Evolutionary conservation across 2,888 invertebrate genomes (phyloP), one percentile per base, ranked within the genome.

Genomic region (Eilema griseolum): DNA sequence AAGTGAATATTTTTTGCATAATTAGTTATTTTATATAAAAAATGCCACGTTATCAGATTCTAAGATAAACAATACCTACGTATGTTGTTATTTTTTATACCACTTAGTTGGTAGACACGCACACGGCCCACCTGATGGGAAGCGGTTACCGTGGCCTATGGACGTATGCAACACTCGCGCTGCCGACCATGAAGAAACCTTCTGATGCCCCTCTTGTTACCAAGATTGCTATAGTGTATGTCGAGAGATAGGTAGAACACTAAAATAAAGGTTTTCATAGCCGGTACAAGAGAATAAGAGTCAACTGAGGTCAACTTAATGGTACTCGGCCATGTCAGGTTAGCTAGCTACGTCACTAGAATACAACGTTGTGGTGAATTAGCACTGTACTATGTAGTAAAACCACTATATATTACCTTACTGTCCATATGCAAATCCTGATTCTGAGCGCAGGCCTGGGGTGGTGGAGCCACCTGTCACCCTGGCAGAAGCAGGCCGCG

Each of bases 281-380:
- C 73, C 65, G 71, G 71, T 64, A 33, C 31, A 31, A 60, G 71
- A 59, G 64, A 64, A 78, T 74, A 73, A 71, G 80, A 76, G 81
- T 81, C 82, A 81, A 81, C 81, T 82, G 75, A 82, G 82, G 81
- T 81, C 81, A 81, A 81, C 77, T 80, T 71, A 70, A 80, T 78
- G 78, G 78, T 78, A 69, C 71, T 69, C 63, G 69, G 31, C 65
- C 69, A 52, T 70, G 69, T 72, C 72, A 66, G 61, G 57, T n/a
- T n/a, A n/a, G n/a, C 66, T 61, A 31, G 33, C 72, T 73, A 69
- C 72, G 67, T 70, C 62, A 61, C 57, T 68, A 28, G 37, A 12
- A 60, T 66, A 76, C 71, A 67, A 71, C 72, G 74, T 75, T 73
- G 76, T 69, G 62, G 77, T 61, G 64, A 71, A 62, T 73, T 71